These are phyloP conservation scores for Zelostemma sp. DNA, from an alignment of 1,140 invertebrate genomes.

Conservation along the genomic window DNA sequence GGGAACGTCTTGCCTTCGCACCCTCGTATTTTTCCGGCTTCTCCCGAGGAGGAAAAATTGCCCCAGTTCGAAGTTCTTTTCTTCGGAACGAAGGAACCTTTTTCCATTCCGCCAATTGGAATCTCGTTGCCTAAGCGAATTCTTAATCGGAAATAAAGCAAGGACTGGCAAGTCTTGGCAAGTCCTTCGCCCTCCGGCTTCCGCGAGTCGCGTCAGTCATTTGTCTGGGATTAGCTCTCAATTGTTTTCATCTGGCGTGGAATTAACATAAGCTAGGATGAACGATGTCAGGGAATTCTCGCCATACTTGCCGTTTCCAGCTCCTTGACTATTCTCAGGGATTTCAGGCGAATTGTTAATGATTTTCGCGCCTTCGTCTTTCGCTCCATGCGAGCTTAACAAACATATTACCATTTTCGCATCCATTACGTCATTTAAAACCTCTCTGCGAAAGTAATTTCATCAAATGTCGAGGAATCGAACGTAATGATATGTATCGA, in stretches of 20 bases:
- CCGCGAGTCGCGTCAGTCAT: constrained; percentile 61
- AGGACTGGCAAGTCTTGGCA: no score
- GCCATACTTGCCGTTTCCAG: constrained; percentile 22
- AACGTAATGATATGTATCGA: constrained; percentile 37
- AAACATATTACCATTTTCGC: constrained; percentile 8
- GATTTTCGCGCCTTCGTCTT: constrained; percentile 25
- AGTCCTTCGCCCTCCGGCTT: constrained; percentile 21
- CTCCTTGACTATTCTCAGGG: constrained; percentile 52
- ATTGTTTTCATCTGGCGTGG: constrained; percentile 63
- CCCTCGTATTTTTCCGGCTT: constrained; percentile 62
- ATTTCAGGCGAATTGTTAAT: constrained; percentile 45
- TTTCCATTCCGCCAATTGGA: no score
- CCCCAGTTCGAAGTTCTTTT: constrained; percentile 8
- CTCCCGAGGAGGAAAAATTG: constrained; percentile 49
- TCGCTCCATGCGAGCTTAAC: neutral
- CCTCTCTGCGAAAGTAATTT: no score
- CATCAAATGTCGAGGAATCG: neutral
- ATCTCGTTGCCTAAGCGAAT: no score
- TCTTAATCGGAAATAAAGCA: no score
- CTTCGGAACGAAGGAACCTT: no score
- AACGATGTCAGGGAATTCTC: constrained; percentile 59
- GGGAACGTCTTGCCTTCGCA: constrained; percentile 54
- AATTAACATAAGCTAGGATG: constrained; percentile 71
- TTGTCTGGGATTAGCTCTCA: constrained; percentile 69
- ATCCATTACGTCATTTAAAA: neutral